These are phyloP conservation scores for Lysiphlebus fabarum DNA, from an alignment of 1,140 invertebrate genomes.

Conservation along the genomic window DNA sequence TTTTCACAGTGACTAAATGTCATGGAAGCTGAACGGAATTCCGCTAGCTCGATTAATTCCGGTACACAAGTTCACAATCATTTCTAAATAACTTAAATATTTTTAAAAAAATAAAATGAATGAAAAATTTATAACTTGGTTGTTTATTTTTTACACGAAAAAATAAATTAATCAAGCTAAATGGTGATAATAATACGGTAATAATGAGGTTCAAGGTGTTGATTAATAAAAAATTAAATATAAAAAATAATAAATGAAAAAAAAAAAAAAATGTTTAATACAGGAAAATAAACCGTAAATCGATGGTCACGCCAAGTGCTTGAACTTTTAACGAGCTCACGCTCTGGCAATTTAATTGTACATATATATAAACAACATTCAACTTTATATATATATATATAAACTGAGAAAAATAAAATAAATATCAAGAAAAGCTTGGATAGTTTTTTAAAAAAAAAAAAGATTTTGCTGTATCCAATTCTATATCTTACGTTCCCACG, in stretches of 20 bases:
- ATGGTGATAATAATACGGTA: too few relatives aligned
- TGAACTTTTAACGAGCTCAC: slow-evolving; percentile 18
- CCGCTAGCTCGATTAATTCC: slow-evolving; percentile 30
- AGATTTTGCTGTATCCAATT: neutral
- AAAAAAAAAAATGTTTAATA: neutral
- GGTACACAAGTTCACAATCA: neutral
- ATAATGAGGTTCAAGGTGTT: too few relatives aligned
- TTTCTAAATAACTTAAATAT: slow-evolving; percentile 1
- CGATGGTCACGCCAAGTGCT: neutral
- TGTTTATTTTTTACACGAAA: too few relatives aligned
- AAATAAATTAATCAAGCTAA: too few relatives aligned
- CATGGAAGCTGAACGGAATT: slow-evolving; percentile 28
- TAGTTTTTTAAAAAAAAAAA: neutral
- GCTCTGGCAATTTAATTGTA: neutral
- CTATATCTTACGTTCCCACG: slow-evolving; percentile 14
- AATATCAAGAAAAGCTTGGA: too few relatives aligned
- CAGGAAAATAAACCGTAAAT: slow-evolving; percentile 6
- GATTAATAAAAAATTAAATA: neutral
- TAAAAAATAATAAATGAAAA: neutral
- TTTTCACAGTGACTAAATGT: slow-evolving; percentile 19
- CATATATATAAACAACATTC: neutral
- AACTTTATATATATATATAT: neutral
- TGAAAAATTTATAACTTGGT: too few relatives aligned
- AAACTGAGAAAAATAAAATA: neutral
- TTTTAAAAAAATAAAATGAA: neutral